Evolutionary conservation across 1,140 invertebrate genomes (phyloP), one percentile per base, ranked within the genome.

Genomic region (Drosophila lacertosa): DNA sequence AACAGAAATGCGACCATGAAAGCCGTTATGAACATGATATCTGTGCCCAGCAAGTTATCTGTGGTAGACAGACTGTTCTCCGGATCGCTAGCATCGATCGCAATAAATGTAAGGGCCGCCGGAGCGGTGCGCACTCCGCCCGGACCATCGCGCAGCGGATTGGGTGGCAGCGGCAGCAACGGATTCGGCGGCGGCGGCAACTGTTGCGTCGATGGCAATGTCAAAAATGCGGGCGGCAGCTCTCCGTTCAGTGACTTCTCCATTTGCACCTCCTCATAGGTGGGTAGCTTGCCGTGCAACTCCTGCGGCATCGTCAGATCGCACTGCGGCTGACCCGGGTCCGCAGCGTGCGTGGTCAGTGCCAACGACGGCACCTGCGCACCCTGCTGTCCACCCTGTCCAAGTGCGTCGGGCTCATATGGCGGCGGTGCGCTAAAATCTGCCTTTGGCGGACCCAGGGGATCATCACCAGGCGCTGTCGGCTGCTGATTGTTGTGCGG

Each of bases 1-100:
- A 98, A 98, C 22, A 97, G 92, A 91, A 97, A 97, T 71, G 96
- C 95, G 90, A 97, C 95, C 89, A 97, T 94, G 92, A 97, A 97
- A 26, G 96, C 96, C 59, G 95, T 96, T 68, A 96, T 94, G 90
- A 97, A 97, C 94, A 97, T 96, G 71, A 97, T 95, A 91, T 97
- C 96, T 35, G 96, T 97, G 40, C 96, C 96, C 9, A 97, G 93
- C 54, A 96, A 92, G 89, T 95, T 96, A 86, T 96, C 95, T 20
- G 93, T 95, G 18, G 70, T 84, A 10, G 74, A 78, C 89, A 96
- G 94, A n/a, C 93, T 92, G 72, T 95, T 95, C 35, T 94, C 93
- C 35, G 93, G 92, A 67, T 95, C 94, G 16, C 94, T 93, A 15
- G 89, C 77, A 89, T 96, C 95, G 77, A 96, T 95, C 11, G 95